These are phyloP conservation scores for Antennarius striatus DNA, from an alignment of 2,113 vertebrate species.

Conservation along the genomic window DNA sequence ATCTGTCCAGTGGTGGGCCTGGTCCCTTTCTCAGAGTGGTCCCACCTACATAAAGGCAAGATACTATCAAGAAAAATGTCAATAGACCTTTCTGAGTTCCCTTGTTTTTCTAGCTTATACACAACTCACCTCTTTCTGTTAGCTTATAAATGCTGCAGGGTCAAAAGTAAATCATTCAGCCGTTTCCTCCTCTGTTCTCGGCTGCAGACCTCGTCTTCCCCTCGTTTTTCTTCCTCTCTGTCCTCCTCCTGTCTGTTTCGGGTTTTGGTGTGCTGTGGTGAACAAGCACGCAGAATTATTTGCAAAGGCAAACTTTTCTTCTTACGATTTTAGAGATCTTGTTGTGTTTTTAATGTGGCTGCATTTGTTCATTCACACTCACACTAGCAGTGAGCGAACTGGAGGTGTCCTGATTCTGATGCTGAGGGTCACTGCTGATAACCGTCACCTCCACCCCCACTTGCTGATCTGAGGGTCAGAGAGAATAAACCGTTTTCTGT, in stretches of 20 bases:
- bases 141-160: constrained; percentile 82
- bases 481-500: background rate
- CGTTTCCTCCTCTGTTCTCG: constrained; percentile 84
- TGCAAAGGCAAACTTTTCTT: constrained; percentile 49
- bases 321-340: background rate
- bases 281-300: constrained; percentile 45
- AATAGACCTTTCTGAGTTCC: background rate
- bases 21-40: constrained; percentile 62
- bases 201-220: constrained; percentile 73
- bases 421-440: constrained; percentile 88
- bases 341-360: background rate
- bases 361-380: constrained; percentile 74
- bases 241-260: constrained; percentile 76
- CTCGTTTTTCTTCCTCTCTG: constrained; percentile 69
- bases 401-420: constrained; percentile 89
- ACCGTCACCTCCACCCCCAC: constrained; percentile 87
- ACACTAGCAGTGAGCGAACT: constrained; percentile 87
- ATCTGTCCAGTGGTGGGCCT: constrained; percentile 58
- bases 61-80: constrained; percentile 17
- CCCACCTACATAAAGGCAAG: constrained; percentile 56
- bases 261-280: constrained; percentile 57
- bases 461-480: constrained; percentile 82
- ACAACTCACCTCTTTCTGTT: constrained; percentile 55
- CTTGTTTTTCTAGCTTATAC: constrained; percentile 3
- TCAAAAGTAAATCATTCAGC: constrained; percentile 90